Conservation (phyloP, 2,888 invertebrate species). For the Autographa gamma region DNA sequence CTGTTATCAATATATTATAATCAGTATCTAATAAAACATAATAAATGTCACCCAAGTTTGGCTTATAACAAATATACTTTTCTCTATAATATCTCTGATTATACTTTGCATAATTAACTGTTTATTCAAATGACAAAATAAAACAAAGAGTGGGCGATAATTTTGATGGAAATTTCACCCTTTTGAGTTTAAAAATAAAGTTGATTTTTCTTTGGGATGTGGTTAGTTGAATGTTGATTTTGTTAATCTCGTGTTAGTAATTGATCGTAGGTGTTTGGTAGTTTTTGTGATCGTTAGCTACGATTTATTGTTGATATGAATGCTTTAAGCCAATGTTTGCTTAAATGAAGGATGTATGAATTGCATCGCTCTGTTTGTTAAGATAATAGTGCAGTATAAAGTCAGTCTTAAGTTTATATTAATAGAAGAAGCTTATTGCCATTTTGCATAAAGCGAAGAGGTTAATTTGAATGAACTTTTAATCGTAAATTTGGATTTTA, state of each 20-base stretch:
- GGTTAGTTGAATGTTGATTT: constrained; percentile 52
- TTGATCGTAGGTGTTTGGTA: constrained; percentile 57
- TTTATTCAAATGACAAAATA: constrained; percentile 80
- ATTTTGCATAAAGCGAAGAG: no score
- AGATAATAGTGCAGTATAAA: neutral
- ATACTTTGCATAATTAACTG: constrained; percentile 80
- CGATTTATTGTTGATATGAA: constrained; percentile 52
- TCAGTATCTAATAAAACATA: constrained; percentile 33
- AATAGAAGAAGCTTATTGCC: neutral
- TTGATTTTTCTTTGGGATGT: constrained; percentile 63
- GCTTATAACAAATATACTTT: constrained; percentile 38
- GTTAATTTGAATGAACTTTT: no score
- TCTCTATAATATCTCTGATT: constrained; percentile 38
- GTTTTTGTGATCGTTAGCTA: constrained; percentile 51
- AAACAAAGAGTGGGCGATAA: constrained; percentile 73
- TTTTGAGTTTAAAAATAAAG: constrained; percentile 59
- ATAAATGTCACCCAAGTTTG: constrained; percentile 34
- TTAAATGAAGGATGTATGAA: constrained; percentile 7
- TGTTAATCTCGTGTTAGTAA: constrained; percentile 55
- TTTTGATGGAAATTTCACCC: constrained; percentile 67
- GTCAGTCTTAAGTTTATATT: neutral
- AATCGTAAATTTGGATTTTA: no score
- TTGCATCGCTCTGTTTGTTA: neutral
- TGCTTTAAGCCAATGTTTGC: constrained; percentile 12
- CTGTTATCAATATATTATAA: constrained; percentile 44